A percentile compares a stretch with the other conserved stretches of the same genome.
Conservation (phyloP, 2,797 vertebrate genomes). For the Bryconaethiops microstoma region DNA sequence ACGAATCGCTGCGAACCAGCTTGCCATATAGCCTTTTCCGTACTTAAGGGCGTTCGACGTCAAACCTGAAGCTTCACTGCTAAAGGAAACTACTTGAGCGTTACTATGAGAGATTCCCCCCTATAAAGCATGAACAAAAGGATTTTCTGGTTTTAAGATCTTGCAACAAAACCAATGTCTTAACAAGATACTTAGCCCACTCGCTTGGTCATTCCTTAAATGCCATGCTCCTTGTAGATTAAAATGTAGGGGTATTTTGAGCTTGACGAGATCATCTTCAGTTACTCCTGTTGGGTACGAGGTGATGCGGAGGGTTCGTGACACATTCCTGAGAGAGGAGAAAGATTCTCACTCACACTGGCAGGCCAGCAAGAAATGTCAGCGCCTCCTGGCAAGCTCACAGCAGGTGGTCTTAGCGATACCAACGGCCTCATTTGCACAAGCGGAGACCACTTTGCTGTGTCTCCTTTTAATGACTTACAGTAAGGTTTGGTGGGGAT, state of each 20-base stretch:
- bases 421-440: constrained; percentile 12
- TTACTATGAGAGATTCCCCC: not conserved
- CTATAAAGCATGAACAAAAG: not conserved
- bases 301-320: constrained; percentile 50
- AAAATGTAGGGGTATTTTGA: constrained; percentile 44
- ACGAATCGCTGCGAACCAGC: not conserved
- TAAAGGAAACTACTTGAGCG: no score
- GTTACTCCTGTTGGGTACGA: constrained; percentile 43
- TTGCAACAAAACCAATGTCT: not conserved
- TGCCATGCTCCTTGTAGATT: constrained; percentile 25
- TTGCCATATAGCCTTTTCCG: not conserved
- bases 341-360: constrained; percentile 52
- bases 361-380: constrained; percentile 64
- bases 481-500: not conserved
- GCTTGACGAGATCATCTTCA: constrained; percentile 48
- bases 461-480: constrained; percentile 27
- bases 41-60: not conserved
- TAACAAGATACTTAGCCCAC: constrained; percentile 23
- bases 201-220: constrained; percentile 26
- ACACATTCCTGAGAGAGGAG: constrained; percentile 58
- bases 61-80: not conserved
- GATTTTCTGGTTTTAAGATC: not conserved
- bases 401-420: constrained; percentile 63
- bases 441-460: not conserved
- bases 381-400: constrained; percentile 64